phyloP scores from a whole-genome alignment of 64 coral and sea anemone genomes.

The Pachyseris speciosa region DNA sequence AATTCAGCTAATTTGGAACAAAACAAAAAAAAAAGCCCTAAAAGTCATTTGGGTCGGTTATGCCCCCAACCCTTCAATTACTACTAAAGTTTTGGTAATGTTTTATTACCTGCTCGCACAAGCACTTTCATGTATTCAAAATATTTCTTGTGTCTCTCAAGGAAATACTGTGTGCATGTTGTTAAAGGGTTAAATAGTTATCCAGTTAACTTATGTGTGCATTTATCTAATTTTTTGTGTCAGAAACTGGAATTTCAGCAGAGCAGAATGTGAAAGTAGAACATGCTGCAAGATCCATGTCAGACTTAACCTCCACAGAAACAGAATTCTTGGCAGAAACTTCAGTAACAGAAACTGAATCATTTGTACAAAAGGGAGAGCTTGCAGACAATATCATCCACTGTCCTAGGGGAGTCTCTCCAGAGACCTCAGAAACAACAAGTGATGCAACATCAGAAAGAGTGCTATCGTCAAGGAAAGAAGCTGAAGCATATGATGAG shows the following conservation, averaged over 20 bases:
- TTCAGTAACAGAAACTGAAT: background rate
- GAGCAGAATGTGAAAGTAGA: background rate
- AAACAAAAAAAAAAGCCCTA: no score
- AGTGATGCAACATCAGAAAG: background rate
- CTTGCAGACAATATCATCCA: background rate
- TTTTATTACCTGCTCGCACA: no score
- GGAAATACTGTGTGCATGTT: no score
- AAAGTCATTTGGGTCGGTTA: no score
- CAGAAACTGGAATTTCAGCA: background rate
- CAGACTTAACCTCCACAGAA: background rate
- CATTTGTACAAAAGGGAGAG: background rate
- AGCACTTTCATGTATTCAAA: no score
- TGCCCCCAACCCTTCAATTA: no score
- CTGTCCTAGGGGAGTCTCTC: background rate
- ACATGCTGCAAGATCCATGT: background rate
- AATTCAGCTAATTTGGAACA: no score
- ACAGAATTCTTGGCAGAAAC: background rate
- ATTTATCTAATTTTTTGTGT: background rate
- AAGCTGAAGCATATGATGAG: slow-evolving; percentile 70
- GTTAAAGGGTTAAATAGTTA: no score
- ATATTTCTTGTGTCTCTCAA: no score
- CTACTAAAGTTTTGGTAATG: no score
- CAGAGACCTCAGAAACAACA: background rate
- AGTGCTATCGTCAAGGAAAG: background rate
- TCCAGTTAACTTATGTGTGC: no score